phyloP scores from a whole-genome alignment of 2,113 vertebrate species.

The Gymnogyps californianus region DNA sequence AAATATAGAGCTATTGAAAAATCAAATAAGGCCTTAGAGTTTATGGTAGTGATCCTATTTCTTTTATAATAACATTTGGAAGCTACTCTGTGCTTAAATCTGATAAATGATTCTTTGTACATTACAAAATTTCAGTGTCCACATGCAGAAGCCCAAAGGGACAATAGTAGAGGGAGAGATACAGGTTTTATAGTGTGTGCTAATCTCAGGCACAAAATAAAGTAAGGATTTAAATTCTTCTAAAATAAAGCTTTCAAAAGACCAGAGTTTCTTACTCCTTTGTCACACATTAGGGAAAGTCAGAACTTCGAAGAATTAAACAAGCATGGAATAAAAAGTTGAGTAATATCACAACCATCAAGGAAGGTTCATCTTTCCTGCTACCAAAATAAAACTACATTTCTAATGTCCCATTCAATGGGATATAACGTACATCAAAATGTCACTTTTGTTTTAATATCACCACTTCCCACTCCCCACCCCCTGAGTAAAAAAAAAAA shows the following conservation, averaged over 20 bases:
- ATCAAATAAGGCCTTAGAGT: neutral
- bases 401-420: neutral
- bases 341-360: neutral
- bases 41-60: neutral
- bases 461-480: neutral
- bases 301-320: neutral
- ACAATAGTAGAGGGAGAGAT: neutral
- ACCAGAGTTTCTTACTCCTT: neutral
- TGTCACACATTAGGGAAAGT: neutral
- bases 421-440: neutral
- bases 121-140: neutral
- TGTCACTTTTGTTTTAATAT: neutral
- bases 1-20: slow-evolving; percentile 20
- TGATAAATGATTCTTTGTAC: neutral
- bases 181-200: neutral
- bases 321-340: neutral
- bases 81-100: neutral
- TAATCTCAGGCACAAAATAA: neutral
- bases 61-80: neutral
- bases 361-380: neutral
- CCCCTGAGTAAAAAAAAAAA: neutral
- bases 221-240: neutral
- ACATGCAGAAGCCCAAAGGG: neutral
- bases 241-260: neutral
- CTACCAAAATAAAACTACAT: neutral